phyloP scores from a whole-genome alignment of 2,797 vertebrate genomes.

The Pteronotus mesoamericanus region DNA sequence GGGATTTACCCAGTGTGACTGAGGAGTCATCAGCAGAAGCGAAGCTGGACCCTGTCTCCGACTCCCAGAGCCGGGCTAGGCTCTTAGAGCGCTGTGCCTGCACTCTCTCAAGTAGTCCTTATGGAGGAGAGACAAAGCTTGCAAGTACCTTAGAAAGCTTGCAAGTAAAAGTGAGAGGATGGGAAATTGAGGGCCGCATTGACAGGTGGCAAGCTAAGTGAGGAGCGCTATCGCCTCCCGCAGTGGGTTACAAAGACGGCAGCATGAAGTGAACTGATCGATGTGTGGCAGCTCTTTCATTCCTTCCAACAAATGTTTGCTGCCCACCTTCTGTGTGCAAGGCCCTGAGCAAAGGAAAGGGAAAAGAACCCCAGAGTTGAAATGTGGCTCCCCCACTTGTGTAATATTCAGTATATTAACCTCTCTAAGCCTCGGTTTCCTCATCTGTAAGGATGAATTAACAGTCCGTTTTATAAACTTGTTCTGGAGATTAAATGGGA shows the following conservation, averaged over 20 bases:
- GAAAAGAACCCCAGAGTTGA: background rate
- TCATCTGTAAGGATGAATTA: background rate
- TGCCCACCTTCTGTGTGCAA: background rate
- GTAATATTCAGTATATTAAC: background rate
- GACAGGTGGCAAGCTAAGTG: background rate
- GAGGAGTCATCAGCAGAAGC: background rate
- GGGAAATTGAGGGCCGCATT: background rate
- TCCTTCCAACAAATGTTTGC: background rate
- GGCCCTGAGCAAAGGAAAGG: background rate
- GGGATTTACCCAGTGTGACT: background rate
- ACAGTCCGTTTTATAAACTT: background rate
- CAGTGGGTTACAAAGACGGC: background rate
- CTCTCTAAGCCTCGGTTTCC: background rate
- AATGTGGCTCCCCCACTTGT: background rate
- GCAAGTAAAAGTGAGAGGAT: background rate
- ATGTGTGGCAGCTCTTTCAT: background rate
- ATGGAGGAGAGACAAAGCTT: background rate
- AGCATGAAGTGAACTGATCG: rapidly evolving
- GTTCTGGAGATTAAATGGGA: background rate
- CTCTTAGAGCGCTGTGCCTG: background rate
- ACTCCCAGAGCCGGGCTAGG: rapidly evolving
- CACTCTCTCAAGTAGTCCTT: background rate
- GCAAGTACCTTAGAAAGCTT: background rate
- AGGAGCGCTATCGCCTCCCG: background rate
- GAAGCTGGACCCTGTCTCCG: background rate